Percentiles rank a stretch among this genome's conserved stretches.
Conservation (phyloP, 2,113 vertebrate species). For the Hippocampus mohnikei region DNA sequence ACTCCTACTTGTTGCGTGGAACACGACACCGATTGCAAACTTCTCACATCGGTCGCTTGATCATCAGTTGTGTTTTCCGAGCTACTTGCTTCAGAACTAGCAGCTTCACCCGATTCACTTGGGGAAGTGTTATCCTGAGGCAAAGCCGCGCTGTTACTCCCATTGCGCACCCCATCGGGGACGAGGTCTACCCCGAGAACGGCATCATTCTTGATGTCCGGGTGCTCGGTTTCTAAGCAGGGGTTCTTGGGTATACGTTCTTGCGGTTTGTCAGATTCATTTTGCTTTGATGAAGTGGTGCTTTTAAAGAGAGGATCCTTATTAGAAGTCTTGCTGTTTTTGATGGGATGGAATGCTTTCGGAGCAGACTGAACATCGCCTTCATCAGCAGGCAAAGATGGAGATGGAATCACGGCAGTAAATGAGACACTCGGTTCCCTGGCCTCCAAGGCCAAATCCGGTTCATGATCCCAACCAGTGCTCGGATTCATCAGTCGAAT, state of each 20-base stretch:
- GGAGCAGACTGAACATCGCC: constrained; percentile 26
- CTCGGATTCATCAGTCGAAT: constrained; percentile 47
- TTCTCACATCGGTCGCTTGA: constrained; percentile 3
- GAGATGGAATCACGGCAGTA: constrained; percentile 71
- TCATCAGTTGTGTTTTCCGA: constrained; percentile 6
- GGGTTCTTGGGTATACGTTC: constrained; percentile 4
- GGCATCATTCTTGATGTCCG: constrained; percentile 66
- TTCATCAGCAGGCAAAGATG: constrained; percentile 58
- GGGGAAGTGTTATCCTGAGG: constrained; percentile 15
- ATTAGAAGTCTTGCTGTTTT: constrained; percentile 2
- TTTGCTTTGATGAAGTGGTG: constrained; percentile 14
- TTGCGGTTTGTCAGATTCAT: constrained; percentile 10
- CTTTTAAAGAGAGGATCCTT: background rate
- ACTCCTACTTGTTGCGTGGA: constrained; percentile 49
- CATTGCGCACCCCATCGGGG: constrained; percentile 66
- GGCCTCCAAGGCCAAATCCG: constrained; percentile 56
- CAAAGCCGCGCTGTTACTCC: constrained; percentile 22
- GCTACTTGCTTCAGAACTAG: constrained; percentile 1
- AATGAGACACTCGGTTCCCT: constrained; percentile 66
- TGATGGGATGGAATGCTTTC: constrained; percentile 17
- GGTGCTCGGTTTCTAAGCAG: constrained; percentile 27
- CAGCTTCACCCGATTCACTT: constrained; percentile 16
- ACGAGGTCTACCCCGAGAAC: constrained; percentile 68
- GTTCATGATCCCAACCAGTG: constrained; percentile 72
- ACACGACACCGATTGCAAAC: constrained; percentile 48